Percentiles rank a stretch among this genome's conserved stretches.
These are phyloP conservation scores for Catamblyrhynchus diadema DNA, from an alignment of 2,797 vertebrate species.

Conservation along the genomic window DNA sequence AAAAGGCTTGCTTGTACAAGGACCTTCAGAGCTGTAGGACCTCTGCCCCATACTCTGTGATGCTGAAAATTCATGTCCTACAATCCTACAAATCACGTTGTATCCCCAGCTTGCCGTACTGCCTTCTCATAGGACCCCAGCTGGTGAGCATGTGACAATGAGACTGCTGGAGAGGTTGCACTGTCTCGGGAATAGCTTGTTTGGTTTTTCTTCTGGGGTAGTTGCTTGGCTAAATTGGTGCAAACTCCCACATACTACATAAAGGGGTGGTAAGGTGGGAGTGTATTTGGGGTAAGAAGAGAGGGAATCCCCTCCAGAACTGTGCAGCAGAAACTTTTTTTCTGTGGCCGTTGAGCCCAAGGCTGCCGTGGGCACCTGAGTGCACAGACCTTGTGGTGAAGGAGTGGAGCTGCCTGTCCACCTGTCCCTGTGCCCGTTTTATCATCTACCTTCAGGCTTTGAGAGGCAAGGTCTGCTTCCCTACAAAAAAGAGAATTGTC, in stretches of 20 bases:
- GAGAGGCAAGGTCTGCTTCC: neutral
- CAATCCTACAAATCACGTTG: neutral
- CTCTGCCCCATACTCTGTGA: neutral
- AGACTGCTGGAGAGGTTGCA: neutral
- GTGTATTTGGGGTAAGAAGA: neutral
- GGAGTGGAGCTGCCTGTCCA: neutral
- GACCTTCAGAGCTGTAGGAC: neutral
- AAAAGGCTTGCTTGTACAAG: neutral
- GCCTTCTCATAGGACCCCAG: neutral
- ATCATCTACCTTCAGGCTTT: neutral
- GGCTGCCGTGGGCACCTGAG: accelerated
- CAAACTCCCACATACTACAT: accelerated
- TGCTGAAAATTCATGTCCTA: neutral
- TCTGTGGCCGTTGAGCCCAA: neutral
- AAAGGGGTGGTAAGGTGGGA: neutral
- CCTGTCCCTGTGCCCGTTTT: neutral
- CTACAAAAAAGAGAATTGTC: neutral
- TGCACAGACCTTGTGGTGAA: neutral
- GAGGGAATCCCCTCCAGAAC: neutral
- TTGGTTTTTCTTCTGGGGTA: neutral
- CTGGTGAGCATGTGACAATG: neutral
- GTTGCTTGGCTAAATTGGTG: neutral
- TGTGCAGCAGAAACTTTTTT: neutral
- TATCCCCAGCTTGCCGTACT: neutral
- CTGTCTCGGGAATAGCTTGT: neutral